phyloP scores from a whole-genome alignment of 2,888 invertebrate species.

The Iphiclides podalirius region DNA sequence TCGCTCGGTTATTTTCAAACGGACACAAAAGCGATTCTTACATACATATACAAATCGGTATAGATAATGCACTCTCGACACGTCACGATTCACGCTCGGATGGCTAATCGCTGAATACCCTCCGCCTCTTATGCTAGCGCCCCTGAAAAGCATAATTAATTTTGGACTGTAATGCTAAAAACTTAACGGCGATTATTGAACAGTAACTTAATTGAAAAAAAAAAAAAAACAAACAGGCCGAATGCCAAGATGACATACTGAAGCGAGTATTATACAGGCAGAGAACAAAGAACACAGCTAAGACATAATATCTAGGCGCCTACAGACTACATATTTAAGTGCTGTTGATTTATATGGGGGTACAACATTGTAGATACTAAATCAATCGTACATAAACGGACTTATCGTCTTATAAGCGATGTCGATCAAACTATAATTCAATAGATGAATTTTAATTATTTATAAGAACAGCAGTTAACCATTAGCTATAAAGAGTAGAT shows the following conservation, averaged over 20 bases:
- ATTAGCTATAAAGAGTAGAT: background rate
- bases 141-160: conserved; percentile 22
- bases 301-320: background rate
- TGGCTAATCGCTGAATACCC: conserved; percentile 23
- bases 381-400: background rate
- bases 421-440: background rate
- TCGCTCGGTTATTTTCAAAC: conserved; percentile 3
- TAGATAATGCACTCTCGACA: conserved; percentile 39
- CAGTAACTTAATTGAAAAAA: background rate
- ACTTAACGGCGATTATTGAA: background rate
- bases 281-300: background rate
- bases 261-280: background rate
- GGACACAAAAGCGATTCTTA: conserved; percentile 29
- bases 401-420: no score
- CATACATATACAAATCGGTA: conserved; percentile 36
- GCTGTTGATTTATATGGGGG: background rate
- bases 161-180: conserved; percentile 1
- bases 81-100: conserved; percentile 42
- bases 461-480: background rate
- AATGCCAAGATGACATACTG: background rate
- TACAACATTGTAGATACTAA: background rate
- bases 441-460: background rate
- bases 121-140: background rate
- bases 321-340: no score
- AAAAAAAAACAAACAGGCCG: no score